phyloP scores from a whole-genome alignment of 2,113 vertebrate species.

The Uria aalge region DNA sequence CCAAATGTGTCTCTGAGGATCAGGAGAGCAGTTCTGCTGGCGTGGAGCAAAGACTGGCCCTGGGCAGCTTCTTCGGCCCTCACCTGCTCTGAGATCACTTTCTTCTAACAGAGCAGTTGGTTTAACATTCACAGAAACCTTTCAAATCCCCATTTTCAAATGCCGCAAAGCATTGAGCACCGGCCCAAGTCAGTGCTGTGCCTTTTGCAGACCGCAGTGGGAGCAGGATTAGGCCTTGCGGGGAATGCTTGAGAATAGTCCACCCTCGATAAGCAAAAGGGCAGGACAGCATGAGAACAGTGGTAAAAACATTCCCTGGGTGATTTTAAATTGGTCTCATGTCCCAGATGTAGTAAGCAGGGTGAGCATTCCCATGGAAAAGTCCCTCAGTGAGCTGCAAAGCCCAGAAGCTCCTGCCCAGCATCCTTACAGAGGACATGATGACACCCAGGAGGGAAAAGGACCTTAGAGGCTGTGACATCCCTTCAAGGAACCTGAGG shows the following conservation, averaged over 20 bases:
- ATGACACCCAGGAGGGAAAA: background rate
- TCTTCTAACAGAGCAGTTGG: background rate
- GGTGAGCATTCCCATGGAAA: background rate
- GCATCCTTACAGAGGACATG: background rate
- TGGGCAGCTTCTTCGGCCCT: background rate
- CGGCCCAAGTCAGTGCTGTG: background rate
- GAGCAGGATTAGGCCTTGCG: background rate
- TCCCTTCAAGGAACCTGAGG: accelerated
- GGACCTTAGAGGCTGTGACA: accelerated
- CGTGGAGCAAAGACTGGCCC: background rate
- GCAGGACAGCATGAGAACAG: background rate
- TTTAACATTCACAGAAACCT: background rate
- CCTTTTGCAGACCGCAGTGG: background rate
- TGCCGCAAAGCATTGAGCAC: background rate
- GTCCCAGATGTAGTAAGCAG: background rate
- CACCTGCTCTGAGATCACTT: background rate
- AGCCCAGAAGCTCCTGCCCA: background rate
- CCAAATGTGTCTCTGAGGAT: background rate
- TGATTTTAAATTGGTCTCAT: background rate
- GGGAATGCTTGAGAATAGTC: background rate
- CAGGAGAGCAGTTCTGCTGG: background rate
- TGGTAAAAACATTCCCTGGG: background rate
- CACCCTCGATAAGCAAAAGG: background rate
- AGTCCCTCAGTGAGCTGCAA: background rate
- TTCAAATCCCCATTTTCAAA: background rate